phyloP scores from a whole-genome alignment of 2,797 vertebrate genomes.

The Etheostoma nigrum region DNA sequence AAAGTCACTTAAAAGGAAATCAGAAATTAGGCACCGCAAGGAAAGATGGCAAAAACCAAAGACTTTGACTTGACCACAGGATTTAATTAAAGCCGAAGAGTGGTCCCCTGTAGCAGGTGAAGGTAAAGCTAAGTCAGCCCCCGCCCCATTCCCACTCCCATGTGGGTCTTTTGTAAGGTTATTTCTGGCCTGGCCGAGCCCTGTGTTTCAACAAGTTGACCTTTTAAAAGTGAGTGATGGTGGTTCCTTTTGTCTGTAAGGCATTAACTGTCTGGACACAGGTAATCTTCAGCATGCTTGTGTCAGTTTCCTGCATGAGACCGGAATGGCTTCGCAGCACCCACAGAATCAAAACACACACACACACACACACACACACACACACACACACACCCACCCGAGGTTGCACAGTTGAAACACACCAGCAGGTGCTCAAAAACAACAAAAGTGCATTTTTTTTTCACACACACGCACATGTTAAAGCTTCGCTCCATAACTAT shows the following conservation, averaged over 20 bases:
- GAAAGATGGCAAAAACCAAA: neutral
- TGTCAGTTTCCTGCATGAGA: constrained; percentile 73
- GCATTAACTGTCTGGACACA: constrained; percentile 81
- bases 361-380: constrained; percentile 39
- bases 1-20: neutral
- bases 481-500: constrained; percentile 73
- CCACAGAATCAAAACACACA: constrained; percentile 36
- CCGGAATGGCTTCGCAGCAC: constrained; percentile 36
- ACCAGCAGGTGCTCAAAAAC: constrained; percentile 47
- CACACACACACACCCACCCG: constrained; percentile 32
- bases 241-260: constrained; percentile 80
- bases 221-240: constrained; percentile 83
- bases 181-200: constrained; percentile 72
- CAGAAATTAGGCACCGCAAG: neutral
- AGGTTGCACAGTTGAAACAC: constrained; percentile 38
- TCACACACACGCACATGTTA: constrained; percentile 17
- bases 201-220: constrained; percentile 81
- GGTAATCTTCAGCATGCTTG: constrained; percentile 77
- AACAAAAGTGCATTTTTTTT: constrained; percentile 54
- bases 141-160: constrained; percentile 48
- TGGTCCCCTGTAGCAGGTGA: neutral
- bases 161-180: constrained; percentile 79
- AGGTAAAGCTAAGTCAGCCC: constrained; percentile 15
- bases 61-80: neutral
- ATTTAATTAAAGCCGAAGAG: neutral